Evolutionary conservation across 2,797 vertebrate species (phyloP).

Genomic region (Leptatherina wallacei): DNA sequence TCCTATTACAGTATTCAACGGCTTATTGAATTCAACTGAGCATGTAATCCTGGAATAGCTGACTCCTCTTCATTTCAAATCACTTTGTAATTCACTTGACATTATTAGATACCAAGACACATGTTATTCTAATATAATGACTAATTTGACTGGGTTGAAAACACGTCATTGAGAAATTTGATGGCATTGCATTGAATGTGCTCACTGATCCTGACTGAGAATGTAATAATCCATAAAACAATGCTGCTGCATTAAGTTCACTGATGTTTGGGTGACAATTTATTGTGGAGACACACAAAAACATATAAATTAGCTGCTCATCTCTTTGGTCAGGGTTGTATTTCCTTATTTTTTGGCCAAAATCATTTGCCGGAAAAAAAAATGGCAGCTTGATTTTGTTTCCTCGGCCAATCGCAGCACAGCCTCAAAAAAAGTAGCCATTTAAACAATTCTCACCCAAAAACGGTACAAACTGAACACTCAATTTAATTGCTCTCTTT

Average conservation of each 20-base stretch:
- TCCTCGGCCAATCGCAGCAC: neutral
- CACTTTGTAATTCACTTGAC: conserved; percentile 70
- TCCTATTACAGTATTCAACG: conserved; percentile 68
- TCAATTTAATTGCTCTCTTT: conserved; percentile 65
- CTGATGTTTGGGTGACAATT: conserved; percentile 44
- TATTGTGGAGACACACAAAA: conserved; percentile 15
- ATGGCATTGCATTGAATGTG: conserved; percentile 38
- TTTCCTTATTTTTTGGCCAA: neutral
- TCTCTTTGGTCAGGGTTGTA: neutral
- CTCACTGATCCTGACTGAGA: conserved; percentile 27
- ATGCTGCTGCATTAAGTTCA: conserved; percentile 50
- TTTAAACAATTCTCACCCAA: conserved; percentile 53
- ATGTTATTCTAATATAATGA: conserved; percentile 69
- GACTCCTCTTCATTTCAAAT: conserved; percentile 73
- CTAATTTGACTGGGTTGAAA: conserved; percentile 65
- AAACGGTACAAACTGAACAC: conserved; percentile 59
- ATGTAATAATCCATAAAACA: conserved; percentile 40
- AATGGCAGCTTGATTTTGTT: conserved; percentile 2
- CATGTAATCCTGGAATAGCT: conserved; percentile 74
- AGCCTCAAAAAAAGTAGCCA: conserved; percentile 30
- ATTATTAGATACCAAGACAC: conserved; percentile 69
- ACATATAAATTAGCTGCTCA: neutral
- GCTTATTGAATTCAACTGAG: conserved; percentile 75
- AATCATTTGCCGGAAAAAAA: neutral
- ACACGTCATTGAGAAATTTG: conserved; percentile 52